phyloP scores from a whole-genome alignment of 2,113 vertebrate species.

The Calcarius ornatus region DNA sequence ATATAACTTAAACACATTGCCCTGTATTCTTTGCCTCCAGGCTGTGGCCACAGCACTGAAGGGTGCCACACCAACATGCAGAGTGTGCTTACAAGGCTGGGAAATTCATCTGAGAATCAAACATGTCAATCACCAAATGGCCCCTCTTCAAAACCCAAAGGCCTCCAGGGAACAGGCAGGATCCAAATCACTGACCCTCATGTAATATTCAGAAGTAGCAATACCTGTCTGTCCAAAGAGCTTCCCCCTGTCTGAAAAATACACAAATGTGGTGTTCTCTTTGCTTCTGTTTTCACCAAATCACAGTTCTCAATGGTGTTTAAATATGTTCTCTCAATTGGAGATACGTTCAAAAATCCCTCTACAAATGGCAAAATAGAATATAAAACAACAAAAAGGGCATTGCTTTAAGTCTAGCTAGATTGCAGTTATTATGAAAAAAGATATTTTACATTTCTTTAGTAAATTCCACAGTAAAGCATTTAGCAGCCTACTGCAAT shows the following conservation, averaged over 20 bases:
- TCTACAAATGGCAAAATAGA: conserved; percentile 38
- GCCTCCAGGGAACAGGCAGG: not conserved
- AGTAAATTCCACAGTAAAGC: conserved; percentile 26
- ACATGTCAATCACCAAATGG: not conserved
- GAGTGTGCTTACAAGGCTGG: not conserved
- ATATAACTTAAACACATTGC: not conserved
- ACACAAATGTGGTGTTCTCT: not conserved
- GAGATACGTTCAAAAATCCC: not conserved
- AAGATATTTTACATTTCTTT: conserved; percentile 45
- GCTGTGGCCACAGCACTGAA: not conserved
- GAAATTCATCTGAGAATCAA: not conserved
- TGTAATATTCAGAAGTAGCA: not conserved
- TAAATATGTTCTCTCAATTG: conserved; percentile 2
- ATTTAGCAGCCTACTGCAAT: conserved; percentile 13
- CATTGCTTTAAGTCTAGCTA: conserved; percentile 15
- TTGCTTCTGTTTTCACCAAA: not conserved
- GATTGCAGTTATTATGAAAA: conserved; percentile 44
- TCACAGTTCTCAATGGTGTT: not conserved
- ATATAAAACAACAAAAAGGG: conserved; percentile 23
- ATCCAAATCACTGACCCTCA: not conserved
- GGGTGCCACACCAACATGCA: not conserved
- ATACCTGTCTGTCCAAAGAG: not conserved
- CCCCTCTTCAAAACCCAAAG: not conserved
- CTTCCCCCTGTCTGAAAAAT: not conserved
- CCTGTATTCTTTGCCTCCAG: not conserved